Evolutionary conservation across 2,797 vertebrate species (phyloP).

Genomic region (Leptatherina wallacei): DNA sequence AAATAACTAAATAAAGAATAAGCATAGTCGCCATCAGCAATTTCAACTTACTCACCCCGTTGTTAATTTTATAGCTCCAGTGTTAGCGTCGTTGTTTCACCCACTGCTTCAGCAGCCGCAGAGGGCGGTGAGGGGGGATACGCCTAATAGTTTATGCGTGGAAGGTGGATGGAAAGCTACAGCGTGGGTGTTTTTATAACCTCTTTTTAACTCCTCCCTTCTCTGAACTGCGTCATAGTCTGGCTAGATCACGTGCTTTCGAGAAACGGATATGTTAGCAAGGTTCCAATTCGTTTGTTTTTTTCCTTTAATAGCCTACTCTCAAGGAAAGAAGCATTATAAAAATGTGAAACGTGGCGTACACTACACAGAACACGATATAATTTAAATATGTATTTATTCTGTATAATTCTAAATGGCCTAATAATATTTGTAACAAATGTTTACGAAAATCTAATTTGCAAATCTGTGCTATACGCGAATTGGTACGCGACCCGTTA

Average conservation of each 20-base stretch:
- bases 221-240: slow-evolving; percentile 40
- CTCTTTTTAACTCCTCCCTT: slow-evolving; percentile 57
- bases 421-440: rapidly evolving
- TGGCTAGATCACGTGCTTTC: slow-evolving; percentile 62
- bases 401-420: rapidly evolving
- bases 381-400: rapidly evolving
- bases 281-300: slow-evolving; percentile 40
- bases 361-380: rapidly evolving
- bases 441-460: rapidly evolving
- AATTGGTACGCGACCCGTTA: slow-evolving; percentile 40
- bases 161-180: slow-evolving; percentile 60
- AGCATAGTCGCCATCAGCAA: neutral
- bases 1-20: neutral
- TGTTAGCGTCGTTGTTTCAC: slow-evolving; percentile 80
- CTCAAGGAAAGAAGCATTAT: rapidly evolving
- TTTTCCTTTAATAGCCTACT: neutral
- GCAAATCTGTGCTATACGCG: rapidly evolving
- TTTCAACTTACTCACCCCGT: slow-evolving; percentile 77
- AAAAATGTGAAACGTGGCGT: neutral
- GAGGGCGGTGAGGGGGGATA: slow-evolving; percentile 61
- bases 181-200: slow-evolving; percentile 76
- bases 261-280: slow-evolving; percentile 48
- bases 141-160: slow-evolving; percentile 59
- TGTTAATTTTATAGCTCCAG: slow-evolving; percentile 84
- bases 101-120: slow-evolving; percentile 82